Evolutionary conservation across 53 echinoderm and acorn worm species (phyloP).

Genomic region (Stichopus horrens): DNA sequence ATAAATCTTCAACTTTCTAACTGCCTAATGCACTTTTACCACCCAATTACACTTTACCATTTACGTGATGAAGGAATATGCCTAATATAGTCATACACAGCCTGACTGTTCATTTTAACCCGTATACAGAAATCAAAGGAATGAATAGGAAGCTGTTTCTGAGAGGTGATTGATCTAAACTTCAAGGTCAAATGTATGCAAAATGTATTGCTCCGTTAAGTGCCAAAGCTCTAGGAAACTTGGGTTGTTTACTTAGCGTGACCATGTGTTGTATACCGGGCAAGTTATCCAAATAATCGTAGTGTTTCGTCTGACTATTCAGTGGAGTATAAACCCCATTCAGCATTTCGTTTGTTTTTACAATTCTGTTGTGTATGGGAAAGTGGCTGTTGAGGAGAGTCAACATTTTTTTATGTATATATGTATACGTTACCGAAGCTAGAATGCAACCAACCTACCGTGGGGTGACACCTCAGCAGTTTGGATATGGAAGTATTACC

Average conservation of each 20-base stretch:
- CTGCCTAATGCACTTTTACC: not conserved
- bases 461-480: constrained; percentile 25
- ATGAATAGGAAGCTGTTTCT: not conserved
- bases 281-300: constrained; percentile 30
- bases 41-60: not conserved
- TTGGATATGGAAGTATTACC: not conserved
- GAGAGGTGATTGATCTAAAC: constrained; percentile 21
- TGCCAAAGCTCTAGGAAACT: constrained; percentile 12
- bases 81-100: too few species aligned
- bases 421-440: not conserved
- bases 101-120: too few species aligned
- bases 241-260: constrained; percentile 32
- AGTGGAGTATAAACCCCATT: constrained; percentile 17
- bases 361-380: constrained; percentile 21
- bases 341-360: constrained; percentile 17
- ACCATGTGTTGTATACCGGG: constrained; percentile 33
- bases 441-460: too few species aligned
- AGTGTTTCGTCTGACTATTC: constrained; percentile 8
- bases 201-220: constrained; percentile 15
- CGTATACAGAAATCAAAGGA: not conserved
- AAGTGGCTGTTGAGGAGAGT: not conserved
- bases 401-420: not conserved
- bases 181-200: constrained; percentile 31
- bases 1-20: not conserved
- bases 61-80: not conserved